Base-by-base conservation (phyloP, 2,797 vertebrate genomes). In the Rhinogobio ventralis region DNA sequence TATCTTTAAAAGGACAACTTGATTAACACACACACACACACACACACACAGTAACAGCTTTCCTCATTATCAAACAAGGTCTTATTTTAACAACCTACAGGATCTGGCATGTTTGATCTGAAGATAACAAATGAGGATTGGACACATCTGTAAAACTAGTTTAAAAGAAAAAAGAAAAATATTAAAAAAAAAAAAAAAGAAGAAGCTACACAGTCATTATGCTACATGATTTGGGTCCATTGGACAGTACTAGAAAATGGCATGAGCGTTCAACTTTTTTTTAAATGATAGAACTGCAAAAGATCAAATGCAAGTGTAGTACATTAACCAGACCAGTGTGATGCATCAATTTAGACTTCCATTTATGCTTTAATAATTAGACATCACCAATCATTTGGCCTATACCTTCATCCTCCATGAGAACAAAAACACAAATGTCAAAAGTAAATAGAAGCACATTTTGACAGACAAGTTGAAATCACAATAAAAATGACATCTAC, bases 41-140 rank as follows among this genome's bases (percentile, higher is more conserved):
- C 45, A 74, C 55, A 49, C 45, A 74, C 42, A 73, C 8, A 3
- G 7, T 33, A 49, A 72, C 80, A 36, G 28, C 51, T 36, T 51
- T 55, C 20, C 55, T 64, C 28, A 49, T 19, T 2, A 51, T 82
- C 20, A 82, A 64, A 73, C 39, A 39, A 39, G 20, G 3, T 49
- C 14, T 36, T 62, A 19, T 9, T 60, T 64, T 49, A 49, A 62
- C 25, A 10, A 17, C 19, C 14, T 20, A 74, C 81, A 64, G 2
- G 28, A 82, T 39, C 45, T 73, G 55, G 17, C 80, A 82, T 11
- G 80, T 74, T 74, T 33, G 1, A 51, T 36, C 5, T n/a, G 19
- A 72, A 25, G 25, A 62, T 33, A 13, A 74, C 55, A 73, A 33
- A 46, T 46, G 10, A 82, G 13, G 13, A 82, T 62, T 62, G 7